Conservation (phyloP, 2,888 invertebrate genomes). For the Leptinotarsa tumamoca region DNA sequence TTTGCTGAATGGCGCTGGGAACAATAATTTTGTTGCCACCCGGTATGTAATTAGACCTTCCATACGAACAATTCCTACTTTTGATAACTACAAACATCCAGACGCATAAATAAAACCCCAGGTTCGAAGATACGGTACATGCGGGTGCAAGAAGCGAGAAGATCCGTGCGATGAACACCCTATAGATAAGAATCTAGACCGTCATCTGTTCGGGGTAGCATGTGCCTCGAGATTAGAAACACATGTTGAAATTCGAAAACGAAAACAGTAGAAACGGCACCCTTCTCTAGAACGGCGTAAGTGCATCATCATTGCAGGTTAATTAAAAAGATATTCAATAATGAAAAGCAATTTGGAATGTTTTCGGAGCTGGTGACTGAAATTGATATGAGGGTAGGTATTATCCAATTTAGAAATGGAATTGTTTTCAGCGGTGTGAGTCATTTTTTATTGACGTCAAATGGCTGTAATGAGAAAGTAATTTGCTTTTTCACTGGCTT, state of each 20-base stretch:
- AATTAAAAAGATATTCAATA: slow-evolving; percentile 47
- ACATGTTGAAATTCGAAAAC: slow-evolving; percentile 46
- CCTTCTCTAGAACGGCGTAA: slow-evolving; percentile 38
- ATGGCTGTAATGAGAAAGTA: slow-evolving; percentile 1
- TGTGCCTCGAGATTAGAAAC: slow-evolving; percentile 45
- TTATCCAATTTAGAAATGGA: slow-evolving; percentile 41
- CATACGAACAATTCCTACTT: too few species aligned
- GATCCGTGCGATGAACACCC: slow-evolving; percentile 36
- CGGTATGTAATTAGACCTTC: too few species aligned
- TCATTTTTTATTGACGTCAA: slow-evolving; percentile 15
- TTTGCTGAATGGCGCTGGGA: too few species aligned
- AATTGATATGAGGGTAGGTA: slow-evolving; percentile 40
- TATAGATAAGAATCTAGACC: slow-evolving; percentile 46
- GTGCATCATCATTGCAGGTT: slow-evolving; percentile 49
- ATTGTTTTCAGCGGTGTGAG: slow-evolving; percentile 30
- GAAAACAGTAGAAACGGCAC: slow-evolving; percentile 40
- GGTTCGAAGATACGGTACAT: not conserved
- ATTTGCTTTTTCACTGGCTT: not conserved
- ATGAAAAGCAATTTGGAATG: slow-evolving; percentile 41
- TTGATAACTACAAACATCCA: too few species aligned
- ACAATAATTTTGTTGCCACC: too few species aligned
- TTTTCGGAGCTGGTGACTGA: slow-evolving; percentile 29
- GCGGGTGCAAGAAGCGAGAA: slow-evolving; percentile 20
- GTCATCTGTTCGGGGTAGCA: slow-evolving; percentile 50
- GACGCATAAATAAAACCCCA: slow-evolving; percentile 8